phyloP scores from a whole-genome alignment of 2,113 vertebrate genomes.

The Semnornis frantzii region DNA sequence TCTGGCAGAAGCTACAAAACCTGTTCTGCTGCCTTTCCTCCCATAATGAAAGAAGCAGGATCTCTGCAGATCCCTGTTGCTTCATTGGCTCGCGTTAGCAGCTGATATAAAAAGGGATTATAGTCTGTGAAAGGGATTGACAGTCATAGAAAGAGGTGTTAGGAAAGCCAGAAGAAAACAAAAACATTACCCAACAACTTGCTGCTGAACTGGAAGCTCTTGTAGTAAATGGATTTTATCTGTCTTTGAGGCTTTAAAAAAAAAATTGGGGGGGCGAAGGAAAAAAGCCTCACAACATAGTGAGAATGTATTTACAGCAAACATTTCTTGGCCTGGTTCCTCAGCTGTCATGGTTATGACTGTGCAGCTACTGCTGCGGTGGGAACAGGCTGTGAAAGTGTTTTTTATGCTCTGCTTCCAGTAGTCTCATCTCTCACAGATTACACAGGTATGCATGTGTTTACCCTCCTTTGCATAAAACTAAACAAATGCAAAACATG shows the following conservation, averaged over 20 bases:
- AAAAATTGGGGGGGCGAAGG: neutral
- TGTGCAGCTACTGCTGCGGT: conserved; percentile 43
- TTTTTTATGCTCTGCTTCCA: conserved; percentile 36
- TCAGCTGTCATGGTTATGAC: conserved; percentile 51
- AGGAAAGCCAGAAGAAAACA: conserved; percentile 1
- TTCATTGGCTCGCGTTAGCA: conserved; percentile 24
- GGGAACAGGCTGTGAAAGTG: neutral
- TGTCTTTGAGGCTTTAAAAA: conserved; percentile 23
- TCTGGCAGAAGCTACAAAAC: neutral
- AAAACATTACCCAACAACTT: neutral
- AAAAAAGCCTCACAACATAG: neutral
- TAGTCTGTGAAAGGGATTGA: conserved; percentile 5
- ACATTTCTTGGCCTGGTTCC: conserved; percentile 55
- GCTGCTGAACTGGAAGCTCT: neutral
- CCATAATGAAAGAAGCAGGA: neutral
- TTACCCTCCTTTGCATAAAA: neutral
- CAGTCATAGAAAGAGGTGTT: neutral
- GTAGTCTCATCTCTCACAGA: neutral
- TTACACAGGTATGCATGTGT: neutral
- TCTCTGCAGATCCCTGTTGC: conserved; percentile 6
- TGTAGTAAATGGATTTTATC: conserved; percentile 24
- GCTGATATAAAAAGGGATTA: conserved; percentile 33
- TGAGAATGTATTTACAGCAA: conserved; percentile 58
- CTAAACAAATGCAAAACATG: neutral
- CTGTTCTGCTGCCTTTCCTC: conserved; percentile 29